Conservation (phyloP, 2,113 vertebrate genomes). For the Ceratotherium simum region DNA sequence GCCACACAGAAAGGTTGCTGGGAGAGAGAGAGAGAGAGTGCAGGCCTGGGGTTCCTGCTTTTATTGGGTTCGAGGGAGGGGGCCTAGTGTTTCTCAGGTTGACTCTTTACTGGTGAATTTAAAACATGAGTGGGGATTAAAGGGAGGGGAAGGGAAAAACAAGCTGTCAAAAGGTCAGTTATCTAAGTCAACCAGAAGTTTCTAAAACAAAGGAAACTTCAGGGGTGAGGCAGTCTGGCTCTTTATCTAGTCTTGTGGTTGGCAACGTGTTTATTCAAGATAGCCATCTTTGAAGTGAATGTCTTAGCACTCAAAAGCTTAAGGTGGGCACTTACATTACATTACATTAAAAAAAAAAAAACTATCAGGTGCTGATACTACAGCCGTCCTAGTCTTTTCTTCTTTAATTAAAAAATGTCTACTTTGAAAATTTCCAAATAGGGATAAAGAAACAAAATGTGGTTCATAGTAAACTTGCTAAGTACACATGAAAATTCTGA, state of each 20-base stretch:
- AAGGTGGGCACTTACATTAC: background rate
- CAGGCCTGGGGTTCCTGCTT: background rate
- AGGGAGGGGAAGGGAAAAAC: background rate
- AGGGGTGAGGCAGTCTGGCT: background rate
- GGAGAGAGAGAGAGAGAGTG: background rate
- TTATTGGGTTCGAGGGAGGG: background rate
- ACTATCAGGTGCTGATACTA: background rate
- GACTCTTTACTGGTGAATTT: background rate
- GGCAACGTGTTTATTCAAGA: background rate
- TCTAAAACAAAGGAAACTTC: background rate
- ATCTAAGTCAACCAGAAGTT: background rate
- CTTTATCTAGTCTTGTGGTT: background rate
- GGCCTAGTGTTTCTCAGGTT: background rate
- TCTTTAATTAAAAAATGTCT: background rate
- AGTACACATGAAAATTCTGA: background rate
- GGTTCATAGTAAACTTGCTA: background rate
- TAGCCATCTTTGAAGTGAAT: too few relatives aligned
- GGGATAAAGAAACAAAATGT: background rate
- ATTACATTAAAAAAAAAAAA: background rate
- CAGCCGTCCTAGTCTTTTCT: background rate
- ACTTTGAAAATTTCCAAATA: background rate
- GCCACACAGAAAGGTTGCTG: too few relatives aligned
- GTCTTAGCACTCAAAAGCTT: background rate
- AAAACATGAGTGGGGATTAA: background rate
- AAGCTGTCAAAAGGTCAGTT: background rate